These are phyloP conservation scores for Drosophila pegasa DNA, from an alignment of 2,888 invertebrate genomes.

Conservation along the genomic window DNA sequence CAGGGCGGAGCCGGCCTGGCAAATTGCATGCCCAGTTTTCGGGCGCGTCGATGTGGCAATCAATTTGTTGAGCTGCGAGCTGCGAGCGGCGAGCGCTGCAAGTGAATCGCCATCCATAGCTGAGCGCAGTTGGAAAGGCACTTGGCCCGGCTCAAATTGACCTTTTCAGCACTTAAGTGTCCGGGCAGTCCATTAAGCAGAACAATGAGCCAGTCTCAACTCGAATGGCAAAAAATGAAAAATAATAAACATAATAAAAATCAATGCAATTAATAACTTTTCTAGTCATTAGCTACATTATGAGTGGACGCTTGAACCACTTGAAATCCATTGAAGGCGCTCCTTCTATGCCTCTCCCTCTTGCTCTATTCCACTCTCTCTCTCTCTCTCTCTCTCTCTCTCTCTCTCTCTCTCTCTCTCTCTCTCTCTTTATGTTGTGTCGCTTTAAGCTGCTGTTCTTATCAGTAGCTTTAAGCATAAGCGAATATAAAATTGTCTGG, in stretches of 20 bases:
- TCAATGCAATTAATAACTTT: conserved; percentile 29
- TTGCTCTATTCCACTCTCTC: not conserved
- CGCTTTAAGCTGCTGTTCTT: conserved; percentile 12
- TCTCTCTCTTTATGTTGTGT: not conserved
- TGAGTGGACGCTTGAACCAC: conserved; percentile 5
- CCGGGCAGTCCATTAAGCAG: conserved; percentile 4
- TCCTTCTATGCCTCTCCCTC: not conserved
- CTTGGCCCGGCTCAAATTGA: conserved; percentile 23
- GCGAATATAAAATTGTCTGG: conserved; percentile 72
- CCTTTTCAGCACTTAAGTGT: conserved; percentile 18
- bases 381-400: not conserved
- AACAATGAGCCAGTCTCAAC: conserved; percentile 20
- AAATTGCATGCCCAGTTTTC: conserved; percentile 57
- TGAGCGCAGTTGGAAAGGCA: conserved; percentile 22
- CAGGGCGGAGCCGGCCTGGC: not conserved
- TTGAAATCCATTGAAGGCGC: no score
- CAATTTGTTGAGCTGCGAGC: conserved; percentile 55
- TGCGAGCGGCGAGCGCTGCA: conserved; percentile 34
- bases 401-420: not conserved
- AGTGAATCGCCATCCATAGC: conserved; percentile 54
- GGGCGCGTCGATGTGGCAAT: conserved; percentile 64
- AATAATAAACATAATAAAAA: conserved; percentile 14
- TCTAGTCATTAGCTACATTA: conserved; percentile 22
- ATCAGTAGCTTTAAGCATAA: conserved; percentile 50
- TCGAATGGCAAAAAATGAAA: conserved; percentile 10